These are phyloP conservation scores for Aspiorhynchus laticeps DNA, from an alignment of 2,113 vertebrate genomes.

Conservation along the genomic window DNA sequence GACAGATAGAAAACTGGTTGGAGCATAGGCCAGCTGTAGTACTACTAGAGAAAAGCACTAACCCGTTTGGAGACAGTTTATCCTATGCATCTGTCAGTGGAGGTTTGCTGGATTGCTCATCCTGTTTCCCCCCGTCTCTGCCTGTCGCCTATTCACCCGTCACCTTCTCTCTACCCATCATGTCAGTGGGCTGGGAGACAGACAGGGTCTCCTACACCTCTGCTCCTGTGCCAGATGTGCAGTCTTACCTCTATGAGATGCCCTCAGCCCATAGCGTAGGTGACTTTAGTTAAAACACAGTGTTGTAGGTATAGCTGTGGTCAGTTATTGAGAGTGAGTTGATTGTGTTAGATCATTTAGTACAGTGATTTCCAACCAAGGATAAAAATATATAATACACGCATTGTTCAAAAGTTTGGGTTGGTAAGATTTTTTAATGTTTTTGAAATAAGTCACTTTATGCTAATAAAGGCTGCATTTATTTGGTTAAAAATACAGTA, in stretches of 20 bases:
- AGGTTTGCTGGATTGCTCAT: conserved; percentile 34
- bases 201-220: conserved; percentile 40
- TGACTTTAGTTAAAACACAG: conserved; percentile 53
- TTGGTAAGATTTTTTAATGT: neutral
- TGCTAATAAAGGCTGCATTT: neutral
- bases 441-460: neutral
- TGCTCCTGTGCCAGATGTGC: conserved; percentile 36
- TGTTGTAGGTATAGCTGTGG: conserved; percentile 1
- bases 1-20: conserved; percentile 50
- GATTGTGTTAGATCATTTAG: neutral
- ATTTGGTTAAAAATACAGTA: neutral
- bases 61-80: neutral
- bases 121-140: conserved; percentile 30
- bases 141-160: conserved; percentile 14
- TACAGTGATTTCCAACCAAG: conserved; percentile 15
- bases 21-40: conserved; percentile 40
- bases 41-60: conserved; percentile 31
- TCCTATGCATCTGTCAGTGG: neutral
- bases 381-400: neutral
- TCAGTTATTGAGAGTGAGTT: neutral
- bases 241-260: conserved; percentile 51
- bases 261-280: conserved; percentile 63
- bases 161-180: conserved; percentile 40
- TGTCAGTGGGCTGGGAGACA: conserved; percentile 44
- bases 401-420: neutral